These are phyloP conservation scores for Notodonta dromedarius DNA, from an alignment of 2,888 invertebrate genomes.

Conservation along the genomic window DNA sequence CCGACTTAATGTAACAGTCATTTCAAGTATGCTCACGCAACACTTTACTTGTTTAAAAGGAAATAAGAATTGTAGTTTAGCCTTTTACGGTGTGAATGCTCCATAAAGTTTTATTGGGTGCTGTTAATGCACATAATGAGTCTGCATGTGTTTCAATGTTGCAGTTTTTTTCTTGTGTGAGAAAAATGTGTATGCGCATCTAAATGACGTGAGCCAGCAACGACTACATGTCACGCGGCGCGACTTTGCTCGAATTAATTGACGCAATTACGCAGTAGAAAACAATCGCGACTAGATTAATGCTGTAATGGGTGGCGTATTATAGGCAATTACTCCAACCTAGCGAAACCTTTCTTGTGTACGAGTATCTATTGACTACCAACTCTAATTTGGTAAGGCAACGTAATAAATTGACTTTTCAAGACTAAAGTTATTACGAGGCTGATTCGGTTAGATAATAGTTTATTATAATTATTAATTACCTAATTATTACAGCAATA, in stretches of 20 bases:
- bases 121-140: conserved; percentile 57
- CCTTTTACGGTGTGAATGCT: conserved; percentile 55
- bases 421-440: neutral
- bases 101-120: conserved; percentile 61
- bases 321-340: conserved; percentile 59
- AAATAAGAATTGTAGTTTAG: conserved; percentile 48
- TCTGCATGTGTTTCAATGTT: conserved; percentile 54
- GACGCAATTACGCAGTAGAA: conserved; percentile 75
- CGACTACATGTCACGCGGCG: conserved; percentile 62
- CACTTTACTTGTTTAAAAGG: conserved; percentile 43
- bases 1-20: conserved; percentile 24
- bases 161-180: conserved; percentile 57
- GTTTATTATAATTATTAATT: no score
- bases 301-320: conserved; percentile 65
- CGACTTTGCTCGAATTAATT: conserved; percentile 76
- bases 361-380: neutral
- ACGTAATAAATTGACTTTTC: neutral
- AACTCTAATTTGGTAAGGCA: neutral
- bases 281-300: conserved; percentile 71
- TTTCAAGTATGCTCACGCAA: conserved; percentile 36
- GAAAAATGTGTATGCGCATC: conserved; percentile 71
- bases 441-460: neutral
- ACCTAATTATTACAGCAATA: no score
- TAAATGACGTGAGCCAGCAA: conserved; percentile 66
- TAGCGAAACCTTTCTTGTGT: conserved; percentile 24